A percentile compares a stretch with the other conserved stretches of the same genome.
phyloP scores from a whole-genome alignment of 2,888 invertebrate species.

The Lasioglossum villosulum region DNA sequence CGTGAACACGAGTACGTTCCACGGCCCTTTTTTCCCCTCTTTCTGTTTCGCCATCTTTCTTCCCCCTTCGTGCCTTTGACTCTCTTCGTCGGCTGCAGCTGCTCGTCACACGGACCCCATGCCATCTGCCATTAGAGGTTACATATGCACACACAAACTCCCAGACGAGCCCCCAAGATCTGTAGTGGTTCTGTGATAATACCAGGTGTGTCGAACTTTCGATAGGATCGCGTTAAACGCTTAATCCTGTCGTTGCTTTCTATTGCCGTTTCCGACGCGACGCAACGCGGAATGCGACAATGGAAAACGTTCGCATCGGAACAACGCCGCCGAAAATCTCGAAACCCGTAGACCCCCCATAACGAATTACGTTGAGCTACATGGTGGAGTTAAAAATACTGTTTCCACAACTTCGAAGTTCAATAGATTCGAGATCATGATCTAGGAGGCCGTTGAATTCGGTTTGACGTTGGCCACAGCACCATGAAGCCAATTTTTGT shows the following conservation, averaged over 20 bases:
- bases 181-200: constrained; percentile 66
- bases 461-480: not conserved
- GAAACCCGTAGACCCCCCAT: not conserved
- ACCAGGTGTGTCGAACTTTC: constrained; percentile 63
- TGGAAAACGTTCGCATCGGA: not conserved
- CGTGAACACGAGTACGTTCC: constrained; percentile 38
- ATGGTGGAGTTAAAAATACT: not conserved
- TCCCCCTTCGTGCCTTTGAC: constrained; percentile 1
- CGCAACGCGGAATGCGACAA: not conserved
- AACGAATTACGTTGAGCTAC: not conserved
- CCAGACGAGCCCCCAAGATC: constrained; percentile 63
- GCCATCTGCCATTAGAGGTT: constrained; percentile 77
- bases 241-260: constrained; percentile 20
- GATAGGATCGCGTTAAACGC: constrained; percentile 1
- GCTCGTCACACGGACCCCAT: constrained; percentile 73
- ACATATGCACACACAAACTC: constrained; percentile 68
- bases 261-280: not conserved
- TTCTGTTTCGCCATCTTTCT: constrained; percentile 8
- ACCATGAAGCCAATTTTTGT: not conserved
- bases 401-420: not conserved
- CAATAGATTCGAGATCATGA: not conserved
- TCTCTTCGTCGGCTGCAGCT: constrained; percentile 71
- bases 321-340: not conserved
- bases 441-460: not conserved
- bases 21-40: constrained; percentile 28